Percentiles rank a stretch among this genome's conserved stretches.
phyloP scores from a whole-genome alignment of 2,797 vertebrate genomes.

The Hippocampus kuda region DNA sequence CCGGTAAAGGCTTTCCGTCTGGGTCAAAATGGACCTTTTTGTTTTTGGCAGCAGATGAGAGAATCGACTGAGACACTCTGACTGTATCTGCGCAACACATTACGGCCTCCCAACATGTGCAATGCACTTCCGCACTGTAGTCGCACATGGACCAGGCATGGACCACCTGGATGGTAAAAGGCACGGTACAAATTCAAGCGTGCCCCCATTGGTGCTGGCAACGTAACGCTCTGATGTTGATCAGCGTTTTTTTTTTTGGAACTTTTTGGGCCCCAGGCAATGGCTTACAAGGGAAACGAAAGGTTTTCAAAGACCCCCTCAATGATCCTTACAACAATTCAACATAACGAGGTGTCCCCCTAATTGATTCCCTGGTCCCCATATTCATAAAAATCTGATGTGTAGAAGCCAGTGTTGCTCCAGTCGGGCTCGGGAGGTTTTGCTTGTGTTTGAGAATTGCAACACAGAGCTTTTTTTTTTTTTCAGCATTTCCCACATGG shows the following conservation, averaged over 20 bases:
- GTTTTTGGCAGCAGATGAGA: constrained; percentile 57
- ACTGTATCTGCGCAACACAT: constrained; percentile 22
- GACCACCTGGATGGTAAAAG: neutral
- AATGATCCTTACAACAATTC: too few relatives aligned
- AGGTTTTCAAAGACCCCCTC: too few relatives aligned
- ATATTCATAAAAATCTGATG: neutral
- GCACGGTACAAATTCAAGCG: neutral
- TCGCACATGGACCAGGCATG: neutral
- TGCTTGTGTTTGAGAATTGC: neutral
- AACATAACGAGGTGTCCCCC: too few relatives aligned
- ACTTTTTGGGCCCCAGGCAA: too few relatives aligned
- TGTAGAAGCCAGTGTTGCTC: neutral
- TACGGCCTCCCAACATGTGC: constrained; percentile 45
- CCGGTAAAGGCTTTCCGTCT: constrained; percentile 53
- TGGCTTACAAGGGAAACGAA: too few relatives aligned
- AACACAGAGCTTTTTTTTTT: too few relatives aligned
- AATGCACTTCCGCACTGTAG: neutral
- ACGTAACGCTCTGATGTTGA: too few relatives aligned
- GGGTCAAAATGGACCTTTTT: constrained; percentile 13
- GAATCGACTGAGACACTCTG: constrained; percentile 45
- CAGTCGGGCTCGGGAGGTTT: neutral
- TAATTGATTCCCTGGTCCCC: too few relatives aligned
- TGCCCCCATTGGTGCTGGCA: neutral
- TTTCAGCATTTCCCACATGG: too few relatives aligned
- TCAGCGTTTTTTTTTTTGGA: too few relatives aligned